Evolutionary conservation across 2,888 invertebrate species (phyloP).

Genomic region (Drosophila longiperda): DNA sequence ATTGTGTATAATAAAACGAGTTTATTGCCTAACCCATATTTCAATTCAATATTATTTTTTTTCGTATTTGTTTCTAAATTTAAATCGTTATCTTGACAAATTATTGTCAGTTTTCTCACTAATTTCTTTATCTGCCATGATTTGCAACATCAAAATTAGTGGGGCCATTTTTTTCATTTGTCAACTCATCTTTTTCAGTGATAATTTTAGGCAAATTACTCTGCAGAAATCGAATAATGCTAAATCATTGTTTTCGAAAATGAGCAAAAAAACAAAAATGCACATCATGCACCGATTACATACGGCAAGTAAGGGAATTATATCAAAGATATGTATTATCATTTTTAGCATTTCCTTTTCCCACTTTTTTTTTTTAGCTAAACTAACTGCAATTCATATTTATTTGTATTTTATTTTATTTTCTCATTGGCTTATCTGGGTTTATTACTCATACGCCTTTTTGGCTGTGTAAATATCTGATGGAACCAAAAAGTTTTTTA

Average conservation of each 20-base stretch:
- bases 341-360: too few species aligned
- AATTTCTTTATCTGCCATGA: constrained; percentile 17
- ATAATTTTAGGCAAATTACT: constrained; percentile 16
- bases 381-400: too few species aligned
- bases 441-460: too few species aligned
- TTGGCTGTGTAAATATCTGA: not conserved
- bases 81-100: not conserved
- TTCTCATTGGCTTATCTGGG: too few species aligned
- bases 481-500: too few species aligned
- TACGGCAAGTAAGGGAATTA: not conserved
- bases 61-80: not conserved
- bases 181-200: constrained; percentile 34
- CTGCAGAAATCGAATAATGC: constrained; percentile 26
- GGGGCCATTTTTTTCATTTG: constrained; percentile 6
- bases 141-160: not conserved
- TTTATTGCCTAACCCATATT: constrained; percentile 1
- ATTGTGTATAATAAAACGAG: constrained; percentile 14
- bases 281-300: constrained; percentile 35
- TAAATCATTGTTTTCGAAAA: constrained; percentile 35
- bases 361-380: too few species aligned
- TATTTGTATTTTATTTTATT: too few species aligned
- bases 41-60: not conserved
- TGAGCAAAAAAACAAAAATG: constrained; percentile 21
- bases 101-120: constrained; percentile 3
- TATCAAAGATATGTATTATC: not conserved